Conservation (phyloP, 1,140 invertebrate genomes). For the Dufourea novaeangliae region DNA sequence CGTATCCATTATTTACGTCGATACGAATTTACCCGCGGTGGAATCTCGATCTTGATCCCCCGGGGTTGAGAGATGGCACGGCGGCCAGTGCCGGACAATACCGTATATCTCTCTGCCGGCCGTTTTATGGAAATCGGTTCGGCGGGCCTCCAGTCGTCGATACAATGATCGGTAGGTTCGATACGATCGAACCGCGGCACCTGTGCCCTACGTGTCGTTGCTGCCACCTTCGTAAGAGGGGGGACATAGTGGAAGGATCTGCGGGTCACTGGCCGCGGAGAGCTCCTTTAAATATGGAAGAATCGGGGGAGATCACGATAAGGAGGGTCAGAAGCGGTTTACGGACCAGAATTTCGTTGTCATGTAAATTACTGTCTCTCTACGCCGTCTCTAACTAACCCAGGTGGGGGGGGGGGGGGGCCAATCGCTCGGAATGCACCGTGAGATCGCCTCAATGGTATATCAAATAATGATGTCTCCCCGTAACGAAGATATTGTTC, state of each 20-base stretch:
- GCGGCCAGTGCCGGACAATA: conserved; percentile 62
- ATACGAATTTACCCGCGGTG: conserved; percentile 56
- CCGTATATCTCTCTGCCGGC: conserved; percentile 63
- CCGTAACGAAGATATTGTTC: conserved; percentile 49
- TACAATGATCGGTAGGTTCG: conserved; percentile 66
- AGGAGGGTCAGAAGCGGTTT: conserved; percentile 76
- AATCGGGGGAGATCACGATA: conserved; percentile 78
- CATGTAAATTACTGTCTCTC: conserved; percentile 79
- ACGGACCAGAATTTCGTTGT: conserved; percentile 76
- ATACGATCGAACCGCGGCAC: conserved; percentile 77
- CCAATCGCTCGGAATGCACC: conserved; percentile 23
- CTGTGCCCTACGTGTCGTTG: conserved; percentile 77
- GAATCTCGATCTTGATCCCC: conserved; percentile 73
- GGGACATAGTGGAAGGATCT: conserved; percentile 26
- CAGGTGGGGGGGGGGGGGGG: conserved; percentile 36
- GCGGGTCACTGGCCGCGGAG: conserved; percentile 78
- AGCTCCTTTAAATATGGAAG: conserved; percentile 79
- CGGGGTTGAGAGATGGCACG: conserved; percentile 56
- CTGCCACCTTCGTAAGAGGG: conserved; percentile 41
- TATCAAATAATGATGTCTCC: conserved; percentile 55
- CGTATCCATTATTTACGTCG: conserved; percentile 77
- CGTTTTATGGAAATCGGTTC: conserved; percentile 68
- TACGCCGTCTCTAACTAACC: conserved; percentile 66
- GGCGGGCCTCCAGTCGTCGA: conserved; percentile 52
- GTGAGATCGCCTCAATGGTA: conserved; percentile 49